Evolutionary conservation across 23 tunicate genomes (phyloP).

Genomic region (Oikopleura dioica): DNA sequence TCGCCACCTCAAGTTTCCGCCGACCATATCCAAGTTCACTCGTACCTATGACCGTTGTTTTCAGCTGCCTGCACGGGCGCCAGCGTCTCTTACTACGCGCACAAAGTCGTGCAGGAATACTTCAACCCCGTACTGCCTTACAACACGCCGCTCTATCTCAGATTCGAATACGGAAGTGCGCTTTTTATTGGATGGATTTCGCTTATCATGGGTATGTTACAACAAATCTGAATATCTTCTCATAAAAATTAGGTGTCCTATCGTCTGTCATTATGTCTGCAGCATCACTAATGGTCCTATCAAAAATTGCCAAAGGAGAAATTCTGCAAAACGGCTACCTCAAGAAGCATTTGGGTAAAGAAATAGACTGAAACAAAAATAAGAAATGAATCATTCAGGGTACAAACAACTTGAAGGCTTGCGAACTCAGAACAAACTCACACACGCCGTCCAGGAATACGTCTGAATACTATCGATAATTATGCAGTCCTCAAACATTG

Average conservation of each 20-base stretch:
- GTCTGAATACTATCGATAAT: too few relatives aligned
- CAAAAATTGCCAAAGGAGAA: slow-evolving; percentile 13
- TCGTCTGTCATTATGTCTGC: slow-evolving; percentile 5
- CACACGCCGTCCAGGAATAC: slow-evolving; percentile 8
- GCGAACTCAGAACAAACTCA: background rate
- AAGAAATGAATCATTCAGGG: background rate
- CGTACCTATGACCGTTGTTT: too few relatives aligned
- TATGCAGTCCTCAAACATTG: too few relatives aligned
- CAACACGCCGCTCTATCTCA: slow-evolving; percentile 19
- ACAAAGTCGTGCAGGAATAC: slow-evolving; percentile 43
- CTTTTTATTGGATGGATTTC: slow-evolving; percentile 37
- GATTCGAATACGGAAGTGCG: slow-evolving; percentile 58
- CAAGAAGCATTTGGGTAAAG: background rate
- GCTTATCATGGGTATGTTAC: background rate
- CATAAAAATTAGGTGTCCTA: background rate
- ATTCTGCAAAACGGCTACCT: background rate
- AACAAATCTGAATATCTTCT: background rate
- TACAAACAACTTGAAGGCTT: slow-evolving; percentile 9
- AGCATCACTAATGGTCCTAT: slow-evolving; percentile 8
- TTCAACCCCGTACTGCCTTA: slow-evolving; percentile 32
- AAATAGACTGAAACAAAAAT: background rate
- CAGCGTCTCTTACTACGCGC: slow-evolving; percentile 64
- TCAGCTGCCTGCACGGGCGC: slow-evolving; percentile 47
- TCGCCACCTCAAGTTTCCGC: too few relatives aligned
- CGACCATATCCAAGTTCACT: too few relatives aligned